Conservation (phyloP, 2,113 vertebrate genomes). For the Anseranas semipalmata region DNA sequence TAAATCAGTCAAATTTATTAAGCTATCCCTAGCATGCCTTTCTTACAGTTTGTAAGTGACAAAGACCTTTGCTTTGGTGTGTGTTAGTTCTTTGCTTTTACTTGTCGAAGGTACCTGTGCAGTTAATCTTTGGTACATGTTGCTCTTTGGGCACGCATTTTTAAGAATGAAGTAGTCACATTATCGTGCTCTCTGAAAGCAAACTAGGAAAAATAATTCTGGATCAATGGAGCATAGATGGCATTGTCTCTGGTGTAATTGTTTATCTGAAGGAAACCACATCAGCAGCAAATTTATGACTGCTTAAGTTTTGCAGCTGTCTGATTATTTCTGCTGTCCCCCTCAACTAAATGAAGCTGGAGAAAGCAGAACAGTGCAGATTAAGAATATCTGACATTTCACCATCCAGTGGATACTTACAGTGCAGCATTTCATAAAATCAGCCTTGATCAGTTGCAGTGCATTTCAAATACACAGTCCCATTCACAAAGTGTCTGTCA, state of each 20-base stretch:
- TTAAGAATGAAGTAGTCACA: not conserved
- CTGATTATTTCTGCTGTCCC: not conserved
- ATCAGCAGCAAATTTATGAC: not conserved
- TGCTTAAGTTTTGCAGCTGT: not conserved
- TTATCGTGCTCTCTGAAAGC: not conserved
- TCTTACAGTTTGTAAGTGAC: not conserved
- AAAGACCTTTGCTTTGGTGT: not conserved
- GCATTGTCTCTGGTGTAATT: not conserved
- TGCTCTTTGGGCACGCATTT: not conserved
- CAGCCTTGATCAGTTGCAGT: not conserved
- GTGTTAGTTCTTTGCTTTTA: not conserved
- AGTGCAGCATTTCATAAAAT: not conserved
- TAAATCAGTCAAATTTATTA: not conserved
- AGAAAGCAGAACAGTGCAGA: not conserved
- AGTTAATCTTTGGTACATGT: not conserved
- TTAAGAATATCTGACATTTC: not conserved
- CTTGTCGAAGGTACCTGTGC: not conserved
- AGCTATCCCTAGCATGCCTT: not conserved
- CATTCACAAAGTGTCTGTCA: not conserved
- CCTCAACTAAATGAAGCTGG: not conserved
- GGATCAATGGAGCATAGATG: not conserved
- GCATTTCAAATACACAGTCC: not conserved
- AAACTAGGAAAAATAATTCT: not conserved
- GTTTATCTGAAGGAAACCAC: not conserved
- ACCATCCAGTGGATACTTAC: not conserved